phyloP scores from a whole-genome alignment of 2,113 vertebrate genomes.

The Rutilus rutilus region DNA sequence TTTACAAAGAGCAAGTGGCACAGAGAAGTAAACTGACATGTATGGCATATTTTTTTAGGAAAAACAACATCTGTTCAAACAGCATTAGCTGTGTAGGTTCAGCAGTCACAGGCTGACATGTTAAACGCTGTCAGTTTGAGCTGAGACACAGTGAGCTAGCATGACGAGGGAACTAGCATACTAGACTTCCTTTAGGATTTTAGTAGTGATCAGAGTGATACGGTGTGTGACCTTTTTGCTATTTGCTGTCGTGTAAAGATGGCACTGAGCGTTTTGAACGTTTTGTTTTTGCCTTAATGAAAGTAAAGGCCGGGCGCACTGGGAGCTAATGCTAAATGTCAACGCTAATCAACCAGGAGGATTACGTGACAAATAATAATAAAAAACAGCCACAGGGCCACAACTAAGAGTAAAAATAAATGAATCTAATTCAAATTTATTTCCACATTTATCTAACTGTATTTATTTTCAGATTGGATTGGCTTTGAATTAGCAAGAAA shows the following conservation, averaged over 20 bases:
- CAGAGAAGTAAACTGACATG: neutral
- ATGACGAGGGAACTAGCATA: neutral
- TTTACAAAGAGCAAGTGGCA: neutral
- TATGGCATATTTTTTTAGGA: neutral
- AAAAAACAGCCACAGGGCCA: neutral
- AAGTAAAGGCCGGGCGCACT: neutral
- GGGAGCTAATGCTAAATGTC: constrained; percentile 45
- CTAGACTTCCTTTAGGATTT: neutral
- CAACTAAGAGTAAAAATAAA: neutral
- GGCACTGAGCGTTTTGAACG: neutral
- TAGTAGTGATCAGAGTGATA: constrained; percentile 5
- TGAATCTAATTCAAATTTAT: neutral
- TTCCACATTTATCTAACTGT: constrained; percentile 5
- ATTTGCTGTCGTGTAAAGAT: constrained; percentile 59
- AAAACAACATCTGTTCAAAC: constrained; percentile 13
- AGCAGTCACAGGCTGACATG: neutral
- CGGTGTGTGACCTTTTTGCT: constrained; percentile 75
- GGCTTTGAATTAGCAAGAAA: constrained; percentile 10
- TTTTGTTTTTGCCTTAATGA: constrained; percentile 3
- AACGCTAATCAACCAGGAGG: constrained; percentile 32
- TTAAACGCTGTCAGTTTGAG: neutral
- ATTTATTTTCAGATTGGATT: neutral
- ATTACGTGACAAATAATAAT: constrained; percentile 37
- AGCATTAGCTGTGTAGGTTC: neutral
- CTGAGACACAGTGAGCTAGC: neutral